Percentiles rank a stretch among this genome's conserved stretches.
Evolutionary conservation across 2,113 vertebrate genomes (phyloP).

Genomic region (Xyliphius kryptos): DNA sequence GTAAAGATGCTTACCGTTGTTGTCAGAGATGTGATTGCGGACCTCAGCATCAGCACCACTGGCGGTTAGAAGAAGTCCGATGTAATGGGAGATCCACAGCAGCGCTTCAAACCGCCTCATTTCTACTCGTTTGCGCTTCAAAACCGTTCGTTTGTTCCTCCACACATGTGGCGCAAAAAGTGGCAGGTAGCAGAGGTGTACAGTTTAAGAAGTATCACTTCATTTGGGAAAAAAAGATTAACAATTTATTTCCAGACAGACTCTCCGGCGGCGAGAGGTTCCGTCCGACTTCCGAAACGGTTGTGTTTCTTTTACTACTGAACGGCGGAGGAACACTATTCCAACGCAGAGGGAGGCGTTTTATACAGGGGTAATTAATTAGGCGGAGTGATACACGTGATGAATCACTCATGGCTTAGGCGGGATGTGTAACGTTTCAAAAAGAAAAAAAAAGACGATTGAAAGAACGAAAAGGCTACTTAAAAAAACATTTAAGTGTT

Average conservation of each 20-base stretch:
- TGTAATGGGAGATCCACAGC: constrained; percentile 75
- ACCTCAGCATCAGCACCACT: constrained; percentile 60
- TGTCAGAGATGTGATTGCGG: constrained; percentile 72
- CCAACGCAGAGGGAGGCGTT: constrained; percentile 53
- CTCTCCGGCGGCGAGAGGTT: neutral
- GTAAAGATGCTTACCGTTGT: constrained; percentile 69
- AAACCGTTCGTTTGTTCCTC: constrained; percentile 33
- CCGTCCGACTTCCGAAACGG: constrained; percentile 1
- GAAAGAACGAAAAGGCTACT: no score
- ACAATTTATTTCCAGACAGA: neutral
- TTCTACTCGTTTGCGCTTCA: constrained; percentile 48
- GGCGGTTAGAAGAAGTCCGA: constrained; percentile 80
- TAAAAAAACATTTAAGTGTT: no score
- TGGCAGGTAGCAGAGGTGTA: constrained; percentile 7
- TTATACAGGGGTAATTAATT: constrained; percentile 48
- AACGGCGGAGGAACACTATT: constrained; percentile 58
- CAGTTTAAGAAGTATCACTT: constrained; percentile 20
- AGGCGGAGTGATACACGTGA: constrained; percentile 71
- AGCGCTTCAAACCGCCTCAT: constrained; percentile 73
- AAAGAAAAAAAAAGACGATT: no score
- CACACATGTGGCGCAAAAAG: constrained; percentile 51
- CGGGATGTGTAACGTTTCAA: constrained; percentile 15
- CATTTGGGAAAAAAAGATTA: neutral
- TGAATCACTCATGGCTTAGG: constrained; percentile 65
- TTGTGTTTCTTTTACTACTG: neutral